Evolutionary conservation across 2,888 invertebrate genomes (phyloP).

Genomic region (Stenodera caucasica): DNA sequence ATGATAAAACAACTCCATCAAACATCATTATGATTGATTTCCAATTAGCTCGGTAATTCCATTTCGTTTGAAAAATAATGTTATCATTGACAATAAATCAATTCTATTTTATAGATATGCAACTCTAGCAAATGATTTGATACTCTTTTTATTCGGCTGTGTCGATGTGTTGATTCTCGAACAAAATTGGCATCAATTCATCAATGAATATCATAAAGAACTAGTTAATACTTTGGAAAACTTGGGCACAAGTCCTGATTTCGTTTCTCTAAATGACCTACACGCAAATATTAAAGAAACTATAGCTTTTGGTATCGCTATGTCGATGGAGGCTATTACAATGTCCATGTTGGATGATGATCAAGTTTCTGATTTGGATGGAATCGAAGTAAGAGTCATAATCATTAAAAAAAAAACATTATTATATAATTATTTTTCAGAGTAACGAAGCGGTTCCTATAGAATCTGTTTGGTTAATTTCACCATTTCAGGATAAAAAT

Average conservation of each 20-base stretch:
- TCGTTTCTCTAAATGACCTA: conserved; percentile 60
- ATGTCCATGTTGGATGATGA: conserved; percentile 61
- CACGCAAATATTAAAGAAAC: conserved; percentile 61
- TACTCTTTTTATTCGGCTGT: conserved; percentile 66
- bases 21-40: conserved; percentile 69
- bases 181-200: conserved; percentile 62
- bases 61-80: no score
- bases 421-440: conserved; percentile 39
- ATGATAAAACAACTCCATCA: conserved; percentile 43
- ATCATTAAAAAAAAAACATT: not conserved
- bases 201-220: conserved; percentile 64
- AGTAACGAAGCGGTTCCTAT: conserved; percentile 62
- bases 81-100: not conserved
- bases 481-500: conserved; percentile 62
- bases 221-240: conserved; percentile 60
- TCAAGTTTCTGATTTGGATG: conserved; percentile 62
- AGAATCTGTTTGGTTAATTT: conserved; percentile 66
- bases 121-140: conserved; percentile 62
- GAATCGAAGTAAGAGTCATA: conserved; percentile 54
- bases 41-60: conserved; percentile 61
- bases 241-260: conserved; percentile 63
- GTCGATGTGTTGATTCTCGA: conserved; percentile 62
- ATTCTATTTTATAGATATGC: conserved; percentile 51
- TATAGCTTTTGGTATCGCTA: conserved; percentile 62
- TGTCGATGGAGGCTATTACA: conserved; percentile 64